These are phyloP conservation scores for Xenopus borealis DNA, from an alignment of 2,113 vertebrate genomes.

Conservation along the genomic window DNA sequence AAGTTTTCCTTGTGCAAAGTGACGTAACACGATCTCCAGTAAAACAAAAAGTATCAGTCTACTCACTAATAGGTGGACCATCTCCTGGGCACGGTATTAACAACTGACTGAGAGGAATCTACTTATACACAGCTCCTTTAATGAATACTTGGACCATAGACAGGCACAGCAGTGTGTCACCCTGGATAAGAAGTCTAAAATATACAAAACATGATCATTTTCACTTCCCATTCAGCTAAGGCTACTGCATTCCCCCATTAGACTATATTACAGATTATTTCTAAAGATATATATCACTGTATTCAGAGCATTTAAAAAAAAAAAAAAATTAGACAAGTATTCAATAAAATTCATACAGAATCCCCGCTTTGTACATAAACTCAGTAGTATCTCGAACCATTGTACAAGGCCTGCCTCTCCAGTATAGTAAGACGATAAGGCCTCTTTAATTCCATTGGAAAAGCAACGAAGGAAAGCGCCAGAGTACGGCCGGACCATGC, in stretches of 20 bases:
- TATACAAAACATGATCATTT: constrained; percentile 52
- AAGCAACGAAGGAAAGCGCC: constrained; percentile 56
- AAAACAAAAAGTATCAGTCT: too few relatives aligned
- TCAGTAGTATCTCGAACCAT: constrained; percentile 92
- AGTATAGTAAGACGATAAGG: constrained; percentile 92
- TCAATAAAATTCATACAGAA: constrained; percentile 71
- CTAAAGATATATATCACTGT: constrained; percentile 66
- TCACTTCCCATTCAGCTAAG: constrained; percentile 53
- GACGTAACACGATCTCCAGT: constrained; percentile 24
- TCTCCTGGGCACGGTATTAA: constrained; percentile 51
- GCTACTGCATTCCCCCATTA: constrained; percentile 56
- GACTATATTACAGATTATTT: constrained; percentile 71
- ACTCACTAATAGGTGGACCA: constrained; percentile 45
- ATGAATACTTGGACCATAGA: constrained; percentile 69
- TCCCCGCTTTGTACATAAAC: constrained; percentile 82
- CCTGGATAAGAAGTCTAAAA: constrained; percentile 74
- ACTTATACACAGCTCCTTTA: constrained; percentile 57
- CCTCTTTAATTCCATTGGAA: constrained; percentile 80
- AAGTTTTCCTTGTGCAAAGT: constrained; percentile 64
- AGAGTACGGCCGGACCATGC: constrained; percentile 42
- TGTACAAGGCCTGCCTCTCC: constrained; percentile 70
- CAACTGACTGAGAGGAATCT: constrained; percentile 55
- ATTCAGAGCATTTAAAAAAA: constrained; percentile 68
- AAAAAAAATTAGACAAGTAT: constrained; percentile 65
- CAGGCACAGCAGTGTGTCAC: constrained; percentile 88